Percentiles rank a stretch among this genome's conserved stretches.
These are phyloP conservation scores for Leptopilina boulardi DNA, from an alignment of 1,140 invertebrate species.

Conservation along the genomic window DNA sequence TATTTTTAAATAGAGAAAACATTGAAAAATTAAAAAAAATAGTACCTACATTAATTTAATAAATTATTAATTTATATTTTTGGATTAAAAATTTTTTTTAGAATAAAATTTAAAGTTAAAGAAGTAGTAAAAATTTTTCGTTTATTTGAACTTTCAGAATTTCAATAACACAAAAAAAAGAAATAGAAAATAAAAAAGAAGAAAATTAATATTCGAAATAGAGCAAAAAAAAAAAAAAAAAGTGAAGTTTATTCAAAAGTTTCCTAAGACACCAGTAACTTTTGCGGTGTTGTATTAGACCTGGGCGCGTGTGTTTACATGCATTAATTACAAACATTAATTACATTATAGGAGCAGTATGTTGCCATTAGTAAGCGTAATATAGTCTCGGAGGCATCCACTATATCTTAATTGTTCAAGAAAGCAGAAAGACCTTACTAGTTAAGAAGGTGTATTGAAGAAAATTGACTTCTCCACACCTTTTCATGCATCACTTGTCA, in stretches of 20 bases:
- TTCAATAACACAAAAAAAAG: too few species aligned
- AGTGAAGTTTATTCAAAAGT: background rate
- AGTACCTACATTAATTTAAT: too few species aligned
- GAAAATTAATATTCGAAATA: too few species aligned
- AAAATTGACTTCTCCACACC: conserved; percentile 4
- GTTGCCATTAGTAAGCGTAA: background rate
- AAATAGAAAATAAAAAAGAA: too few species aligned
- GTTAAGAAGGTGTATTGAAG: background rate
- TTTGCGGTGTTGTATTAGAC: background rate
- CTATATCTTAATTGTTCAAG: conserved; percentile 9
- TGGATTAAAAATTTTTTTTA: too few species aligned
- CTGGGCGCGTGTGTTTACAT: background rate
- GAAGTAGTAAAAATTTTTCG: too few species aligned
- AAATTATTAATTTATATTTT: too few species aligned
- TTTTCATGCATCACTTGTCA: background rate
- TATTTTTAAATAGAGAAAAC: too few species aligned
- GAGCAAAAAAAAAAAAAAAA: too few species aligned
- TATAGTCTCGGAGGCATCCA: background rate
- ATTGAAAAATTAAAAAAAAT: too few species aligned
- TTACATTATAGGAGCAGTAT: conserved; percentile 15
- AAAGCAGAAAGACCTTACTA: background rate
- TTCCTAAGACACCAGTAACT: background rate
- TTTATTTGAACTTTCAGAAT: too few species aligned
- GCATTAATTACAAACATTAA: conserved; percentile 19
- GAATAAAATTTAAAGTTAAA: too few species aligned